Evolutionary conservation across 2,888 invertebrate genomes (phyloP), one percentile per base, ranked within the genome.

Genomic region (Lasioglossum zephyrum): DNA sequence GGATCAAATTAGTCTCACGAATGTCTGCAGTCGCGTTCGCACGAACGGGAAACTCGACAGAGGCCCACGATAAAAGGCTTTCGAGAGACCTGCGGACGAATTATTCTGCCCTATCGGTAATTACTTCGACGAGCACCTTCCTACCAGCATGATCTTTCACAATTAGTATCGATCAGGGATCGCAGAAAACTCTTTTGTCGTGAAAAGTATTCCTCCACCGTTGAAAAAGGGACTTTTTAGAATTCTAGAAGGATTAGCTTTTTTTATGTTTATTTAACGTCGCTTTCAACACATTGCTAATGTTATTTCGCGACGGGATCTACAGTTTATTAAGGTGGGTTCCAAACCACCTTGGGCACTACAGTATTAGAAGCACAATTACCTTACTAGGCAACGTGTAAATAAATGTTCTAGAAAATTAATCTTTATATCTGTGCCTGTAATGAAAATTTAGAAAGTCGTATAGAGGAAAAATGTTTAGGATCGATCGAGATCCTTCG

Each of bases 1-100:
- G 72, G 47, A 78, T 85, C 85, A 75, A 85, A 85, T 85, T 85
- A 85, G 81, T 77, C 86, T 73, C 76, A 41, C 76, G 79, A 79
- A 85, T 41, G 79, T 79, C 75, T 85, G 79, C 78, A 9, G 63
- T 44, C 66, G 79, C 53, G 22, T 82, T 66, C 4, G 22, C 78
- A 41, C 72, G 36, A 57, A 57, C 41, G n/a, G 22, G n/a, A 26
- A n/a, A n/a, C 41, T 57, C 72, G 41, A 39, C 31, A 5, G 31
- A 72, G 41, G 26, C 1, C 44, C 31, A 2, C n/a, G 41, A 49
- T 63, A 73, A 60, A 73, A 63, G 31, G 53, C 66, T 36, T 57
- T 49, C 39, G 8, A n/a, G 53, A n/a, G 22, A 63, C 13, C 63
- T 18, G 36, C 31, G 31, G 3, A 57, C 16, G 36, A n/a, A 74